These are phyloP conservation scores for Leuctra nigra DNA, from an alignment of 2,888 invertebrate genomes.

Conservation along the genomic window DNA sequence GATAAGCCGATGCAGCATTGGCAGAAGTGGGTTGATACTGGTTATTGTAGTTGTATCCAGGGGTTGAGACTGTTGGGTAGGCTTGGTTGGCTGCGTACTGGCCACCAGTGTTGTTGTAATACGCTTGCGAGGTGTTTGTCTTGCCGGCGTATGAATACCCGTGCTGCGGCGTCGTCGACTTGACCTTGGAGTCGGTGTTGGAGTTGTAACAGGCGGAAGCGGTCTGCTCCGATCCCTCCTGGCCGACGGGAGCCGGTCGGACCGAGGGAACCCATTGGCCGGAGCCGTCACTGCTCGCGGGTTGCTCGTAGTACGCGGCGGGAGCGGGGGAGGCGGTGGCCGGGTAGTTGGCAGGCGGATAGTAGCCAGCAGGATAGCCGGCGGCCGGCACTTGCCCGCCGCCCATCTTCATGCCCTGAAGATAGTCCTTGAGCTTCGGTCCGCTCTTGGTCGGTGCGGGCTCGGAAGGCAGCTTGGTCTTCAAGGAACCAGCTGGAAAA, in stretches of 20 bases:
- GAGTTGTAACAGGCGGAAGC: not conserved
- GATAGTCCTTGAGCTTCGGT: conserved; percentile 81
- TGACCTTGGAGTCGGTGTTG: conserved; percentile 1
- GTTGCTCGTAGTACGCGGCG: conserved; percentile 26
- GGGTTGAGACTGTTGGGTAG: not conserved
- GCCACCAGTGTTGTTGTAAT: not conserved
- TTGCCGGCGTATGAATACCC: conserved; percentile 1
- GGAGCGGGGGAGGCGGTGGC: conserved; percentile 32
- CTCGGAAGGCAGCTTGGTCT: conserved; percentile 26
- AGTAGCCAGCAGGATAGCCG: not conserved
- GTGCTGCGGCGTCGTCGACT: conserved; percentile 12
- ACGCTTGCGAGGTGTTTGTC: not conserved
- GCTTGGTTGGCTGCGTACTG: not conserved
- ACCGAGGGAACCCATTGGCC: conserved; percentile 44
- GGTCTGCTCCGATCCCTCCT: conserved; percentile 45
- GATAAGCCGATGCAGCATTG: not conserved
- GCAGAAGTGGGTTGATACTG: conserved; percentile 5
- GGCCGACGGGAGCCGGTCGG: conserved; percentile 65
- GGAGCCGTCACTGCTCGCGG: conserved; percentile 3
- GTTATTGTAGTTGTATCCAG: not conserved
- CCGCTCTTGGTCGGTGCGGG: conserved; percentile 37
- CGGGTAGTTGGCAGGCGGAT: conserved; percentile 1
- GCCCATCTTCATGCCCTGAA: conserved; percentile 63
- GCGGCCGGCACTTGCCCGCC: not conserved
- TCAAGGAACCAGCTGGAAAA: too few species aligned